Conservation (phyloP, 2,797 vertebrate species). For the Amblyopsis hoosieri region DNA sequence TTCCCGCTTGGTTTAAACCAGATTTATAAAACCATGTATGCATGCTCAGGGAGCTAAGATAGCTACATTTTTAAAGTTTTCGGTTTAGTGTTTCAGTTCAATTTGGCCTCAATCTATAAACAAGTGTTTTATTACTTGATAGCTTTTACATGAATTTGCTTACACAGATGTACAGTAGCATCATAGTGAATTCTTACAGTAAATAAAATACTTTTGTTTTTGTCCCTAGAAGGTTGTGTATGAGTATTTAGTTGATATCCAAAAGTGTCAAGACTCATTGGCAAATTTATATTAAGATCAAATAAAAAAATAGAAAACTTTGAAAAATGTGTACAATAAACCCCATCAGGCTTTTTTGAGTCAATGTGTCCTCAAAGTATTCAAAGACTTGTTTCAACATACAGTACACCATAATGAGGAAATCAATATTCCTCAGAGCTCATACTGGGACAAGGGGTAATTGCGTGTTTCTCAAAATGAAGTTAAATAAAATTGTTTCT, state of each 20-base stretch:
- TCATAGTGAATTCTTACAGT: no score
- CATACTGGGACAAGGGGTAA: conserved; percentile 14
- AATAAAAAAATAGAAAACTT: conserved; percentile 18
- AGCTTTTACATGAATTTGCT: no score
- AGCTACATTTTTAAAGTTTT: no score
- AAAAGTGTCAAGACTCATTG: conserved; percentile 38
- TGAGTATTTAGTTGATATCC: background rate
- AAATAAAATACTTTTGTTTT: no score
- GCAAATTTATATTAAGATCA: background rate
- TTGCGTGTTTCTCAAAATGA: conserved; percentile 48
- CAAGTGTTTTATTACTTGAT: no score
- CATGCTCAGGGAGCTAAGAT: no score
- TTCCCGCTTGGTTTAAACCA: no score
- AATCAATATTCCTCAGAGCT: conserved; percentile 49
- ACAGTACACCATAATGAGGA: conserved; percentile 58
- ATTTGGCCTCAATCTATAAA: no score
- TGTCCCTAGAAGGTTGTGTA: background rate
- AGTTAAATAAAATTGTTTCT: conserved; percentile 58
- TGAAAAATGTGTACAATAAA: conserved; percentile 14
- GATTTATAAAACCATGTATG: no score
- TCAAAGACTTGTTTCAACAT: conserved; percentile 49
- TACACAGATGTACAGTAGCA: no score
- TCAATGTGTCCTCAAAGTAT: conserved; percentile 52
- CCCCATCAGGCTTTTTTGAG: conserved; percentile 34
- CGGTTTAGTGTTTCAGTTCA: no score